These are phyloP conservation scores for Pseudanteris insignis DNA, from an alignment of 2,888 invertebrate species.

Conservation along the genomic window DNA sequence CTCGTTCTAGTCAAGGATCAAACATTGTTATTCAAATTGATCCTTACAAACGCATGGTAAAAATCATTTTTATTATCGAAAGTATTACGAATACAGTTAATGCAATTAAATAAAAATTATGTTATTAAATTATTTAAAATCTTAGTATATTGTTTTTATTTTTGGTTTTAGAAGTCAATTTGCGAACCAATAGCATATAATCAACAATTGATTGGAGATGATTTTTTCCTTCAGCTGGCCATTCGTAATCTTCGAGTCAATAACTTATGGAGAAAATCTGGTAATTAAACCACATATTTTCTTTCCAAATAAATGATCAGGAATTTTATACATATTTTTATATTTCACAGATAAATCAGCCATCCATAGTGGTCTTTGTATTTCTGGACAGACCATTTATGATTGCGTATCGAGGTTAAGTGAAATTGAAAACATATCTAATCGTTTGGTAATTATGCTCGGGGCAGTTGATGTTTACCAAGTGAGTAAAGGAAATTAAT, in stretches of 20 bases:
- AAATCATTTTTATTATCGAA: too few relatives aligned
- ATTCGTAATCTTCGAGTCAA: slow-evolving; percentile 49
- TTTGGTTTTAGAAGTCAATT: slow-evolving; percentile 16
- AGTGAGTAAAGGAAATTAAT: too few relatives aligned
- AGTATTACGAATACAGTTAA: too few relatives aligned
- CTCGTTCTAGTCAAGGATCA: neutral
- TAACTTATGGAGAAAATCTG: slow-evolving; percentile 44
- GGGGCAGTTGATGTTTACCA: slow-evolving; percentile 56
- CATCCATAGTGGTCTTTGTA: slow-evolving; percentile 52
- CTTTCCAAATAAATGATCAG: neutral
- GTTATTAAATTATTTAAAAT: too few relatives aligned
- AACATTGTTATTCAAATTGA: too few relatives aligned
- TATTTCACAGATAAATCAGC: slow-evolving; percentile 51
- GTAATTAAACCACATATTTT: slow-evolving; percentile 39
- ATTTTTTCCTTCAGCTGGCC: slow-evolving; percentile 56
- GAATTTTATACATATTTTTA: too few relatives aligned
- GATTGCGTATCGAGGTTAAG: slow-evolving; percentile 47
- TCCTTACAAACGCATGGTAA: neutral
- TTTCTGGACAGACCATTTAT: slow-evolving; percentile 54
- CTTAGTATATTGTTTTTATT: too few relatives aligned
- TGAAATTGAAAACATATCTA: slow-evolving; percentile 48
- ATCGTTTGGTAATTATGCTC: slow-evolving; percentile 52
- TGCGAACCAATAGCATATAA: slow-evolving; percentile 48
- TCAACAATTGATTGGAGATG: slow-evolving; percentile 56
- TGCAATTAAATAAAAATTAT: too few relatives aligned